These are phyloP conservation scores for Sisyra nigra DNA, from an alignment of 2,888 invertebrate species.

Conservation along the genomic window DNA sequence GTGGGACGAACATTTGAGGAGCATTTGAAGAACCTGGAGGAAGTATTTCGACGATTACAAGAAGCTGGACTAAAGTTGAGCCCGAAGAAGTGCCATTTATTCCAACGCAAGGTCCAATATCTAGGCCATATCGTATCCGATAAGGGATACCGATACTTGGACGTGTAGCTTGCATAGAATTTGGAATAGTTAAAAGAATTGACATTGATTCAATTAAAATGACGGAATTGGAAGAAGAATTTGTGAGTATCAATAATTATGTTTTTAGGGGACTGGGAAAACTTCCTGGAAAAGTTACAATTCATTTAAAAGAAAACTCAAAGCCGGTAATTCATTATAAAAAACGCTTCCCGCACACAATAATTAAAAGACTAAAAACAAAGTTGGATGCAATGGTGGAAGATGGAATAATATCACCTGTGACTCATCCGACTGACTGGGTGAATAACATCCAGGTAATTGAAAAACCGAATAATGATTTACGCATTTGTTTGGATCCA, in stretches of 20 bases:
- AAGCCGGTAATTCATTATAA: slow-evolving; percentile 5
- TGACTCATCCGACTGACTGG: slow-evolving; percentile 10
- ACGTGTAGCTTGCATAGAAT: not conserved
- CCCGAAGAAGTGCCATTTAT: no score
- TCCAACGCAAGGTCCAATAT: no score
- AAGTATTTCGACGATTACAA: no score
- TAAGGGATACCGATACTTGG: no score
- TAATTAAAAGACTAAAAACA: slow-evolving; percentile 5
- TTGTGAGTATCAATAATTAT: no score
- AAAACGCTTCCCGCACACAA: not conserved
- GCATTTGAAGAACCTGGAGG: no score
- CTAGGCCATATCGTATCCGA: no score
- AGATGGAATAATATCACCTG: slow-evolving; percentile 7
- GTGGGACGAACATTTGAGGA: no score
- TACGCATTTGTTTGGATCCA: slow-evolving; percentile 10
- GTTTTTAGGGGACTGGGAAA: not conserved
- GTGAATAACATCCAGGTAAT: slow-evolving; percentile 9
- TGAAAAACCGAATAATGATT: slow-evolving; percentile 6
- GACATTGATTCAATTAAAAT: not conserved
- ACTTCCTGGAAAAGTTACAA: no score
- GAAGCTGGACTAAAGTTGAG: no score
- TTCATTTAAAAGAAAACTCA: not conserved
- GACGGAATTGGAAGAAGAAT: no score
- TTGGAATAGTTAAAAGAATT: slow-evolving; percentile 4
- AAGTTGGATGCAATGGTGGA: slow-evolving; percentile 7